A percentile compares a stretch with the other conserved stretches of the same genome.
These are phyloP conservation scores for Corapipo altera DNA, from an alignment of 2,113 vertebrate genomes.

Conservation along the genomic window DNA sequence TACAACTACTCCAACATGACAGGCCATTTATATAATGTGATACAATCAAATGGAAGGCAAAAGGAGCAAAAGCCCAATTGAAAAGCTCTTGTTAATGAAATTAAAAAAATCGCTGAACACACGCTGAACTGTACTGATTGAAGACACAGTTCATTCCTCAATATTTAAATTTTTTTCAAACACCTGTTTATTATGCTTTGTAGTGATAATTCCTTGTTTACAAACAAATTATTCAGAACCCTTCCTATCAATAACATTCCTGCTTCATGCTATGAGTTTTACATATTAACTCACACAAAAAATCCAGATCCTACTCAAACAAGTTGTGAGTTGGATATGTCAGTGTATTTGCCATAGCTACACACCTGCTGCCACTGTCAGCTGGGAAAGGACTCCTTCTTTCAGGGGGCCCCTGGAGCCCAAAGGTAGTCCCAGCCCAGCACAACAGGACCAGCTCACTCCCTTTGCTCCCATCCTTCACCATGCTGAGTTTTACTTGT, in stretches of 20 bases:
- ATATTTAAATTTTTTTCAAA: neutral
- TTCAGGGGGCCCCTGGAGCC: neutral
- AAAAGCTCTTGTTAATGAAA: neutral
- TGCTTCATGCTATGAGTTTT: neutral
- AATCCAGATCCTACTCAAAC: neutral
- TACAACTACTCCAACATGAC: neutral
- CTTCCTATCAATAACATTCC: neutral
- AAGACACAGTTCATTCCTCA: neutral
- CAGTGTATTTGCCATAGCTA: fast-evolving
- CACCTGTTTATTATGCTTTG: neutral
- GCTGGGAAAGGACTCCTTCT: neutral
- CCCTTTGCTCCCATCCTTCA: neutral
- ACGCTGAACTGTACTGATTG: neutral
- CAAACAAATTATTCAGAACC: neutral
- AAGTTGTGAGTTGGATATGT: neutral
- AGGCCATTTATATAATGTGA: neutral
- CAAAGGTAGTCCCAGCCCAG: neutral
- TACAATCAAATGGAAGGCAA: neutral
- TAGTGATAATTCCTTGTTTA: neutral
- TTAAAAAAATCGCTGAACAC: neutral
- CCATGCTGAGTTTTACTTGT: neutral
- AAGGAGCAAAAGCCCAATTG: neutral
- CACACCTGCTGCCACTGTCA: neutral
- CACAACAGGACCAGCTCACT: fast-evolving
- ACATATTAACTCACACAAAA: neutral